Base-by-base conservation (phyloP, 1,140 invertebrate genomes). In the Brachionus asplanchnoidis region DNA sequence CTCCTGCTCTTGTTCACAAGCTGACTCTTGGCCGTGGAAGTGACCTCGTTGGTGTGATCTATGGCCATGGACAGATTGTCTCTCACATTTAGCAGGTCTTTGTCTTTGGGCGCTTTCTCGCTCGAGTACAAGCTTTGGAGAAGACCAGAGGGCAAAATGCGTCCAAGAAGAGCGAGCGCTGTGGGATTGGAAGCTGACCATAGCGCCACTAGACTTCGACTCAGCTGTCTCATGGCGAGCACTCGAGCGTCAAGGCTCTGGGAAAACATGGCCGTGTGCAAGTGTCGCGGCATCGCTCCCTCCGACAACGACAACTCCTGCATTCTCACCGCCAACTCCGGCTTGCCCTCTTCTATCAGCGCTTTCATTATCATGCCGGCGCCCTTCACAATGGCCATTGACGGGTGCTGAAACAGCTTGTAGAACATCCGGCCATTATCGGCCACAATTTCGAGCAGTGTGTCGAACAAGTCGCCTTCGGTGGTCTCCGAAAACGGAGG, bases 401-500 rank as follows among this genome's bases (percentile, higher is more conserved):
- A 98, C 9, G 96, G 95, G 92, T 98, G 97, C 92, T 96, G 88
- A 90, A 99, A 99, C 11, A 99, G 91, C 89, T 94, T 94, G 89
- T 97, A 99, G 1, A 99, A 90, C 68, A 94, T 93, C 85, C 96
- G 92, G 20, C 97, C 97, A 86, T 95, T 92, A 50, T 93, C 92
- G 1, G 97, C 95, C 1, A 99, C 96, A 92, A 98, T 93, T 90
- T 97, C 94, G 11, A 99, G 90, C 42, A 99, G 90, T 85, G 93
- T 93, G 89, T 99, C 97, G 91, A 99, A 99, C 88, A 98, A 95
- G 87, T 95, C 95, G 20, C 97, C 96, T 88, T 98, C 95, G 0
- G 98, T 99, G 40, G 98, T 99, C 91, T 99, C 98, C 89, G 95
- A 97, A 90, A 99, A 99, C 23, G 98, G 98, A 85, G 97, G 95